Evolutionary conservation across 2,113 vertebrate genomes (phyloP), one percentile per base, ranked within the genome.

Genomic region (Alosa alosa): DNA sequence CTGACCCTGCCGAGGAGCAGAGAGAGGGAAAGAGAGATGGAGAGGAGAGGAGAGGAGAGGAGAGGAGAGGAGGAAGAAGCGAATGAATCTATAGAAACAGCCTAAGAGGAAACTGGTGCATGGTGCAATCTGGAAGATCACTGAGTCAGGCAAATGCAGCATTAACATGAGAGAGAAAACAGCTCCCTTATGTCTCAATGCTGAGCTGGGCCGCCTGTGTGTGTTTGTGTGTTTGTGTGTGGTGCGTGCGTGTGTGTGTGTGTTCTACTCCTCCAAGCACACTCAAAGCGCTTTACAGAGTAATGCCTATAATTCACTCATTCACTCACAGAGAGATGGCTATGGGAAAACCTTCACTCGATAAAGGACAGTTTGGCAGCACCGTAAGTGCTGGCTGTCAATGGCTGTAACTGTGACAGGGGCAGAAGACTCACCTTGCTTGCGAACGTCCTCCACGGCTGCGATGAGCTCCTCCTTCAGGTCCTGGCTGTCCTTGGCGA

Each of bases 401-500:
- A 60, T 60, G 55, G 55, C 55, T 22, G 55, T 60, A 20, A 22
- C 18, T 22, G 22, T 17, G 44, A 39, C 22, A 84, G 41, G 22
- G 36, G 25, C 8, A 13, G 55, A 60, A 60, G 55, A 22, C 90
- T n/a, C 84, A 99, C 98, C 98, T 97, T 99, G 98, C 84, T 98
- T 99, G 11, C 98, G 96, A 1, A 99, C 98, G 88, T 99, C 98
- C 68, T 99, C 98, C 31, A 99, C 98, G 1, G 98, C 98, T 47
- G 96, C 96, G 22, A 98, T 96, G 88, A 99, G 86, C 84, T 99
- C 98, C 85, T 99, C 98, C 90, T 98, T 99, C 39, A 99, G 96
- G 87, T 99, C 98, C 88, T 99, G 98, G 92, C 98, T 99, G 91
- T 99, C 98, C 91, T 98, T 99, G 8, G 98, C 98, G 0, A 99